A percentile compares a stretch with the other conserved stretches of the same genome.
Conservation (phyloP, 2,113 vertebrate genomes). For the Promerops cafer region DNA sequence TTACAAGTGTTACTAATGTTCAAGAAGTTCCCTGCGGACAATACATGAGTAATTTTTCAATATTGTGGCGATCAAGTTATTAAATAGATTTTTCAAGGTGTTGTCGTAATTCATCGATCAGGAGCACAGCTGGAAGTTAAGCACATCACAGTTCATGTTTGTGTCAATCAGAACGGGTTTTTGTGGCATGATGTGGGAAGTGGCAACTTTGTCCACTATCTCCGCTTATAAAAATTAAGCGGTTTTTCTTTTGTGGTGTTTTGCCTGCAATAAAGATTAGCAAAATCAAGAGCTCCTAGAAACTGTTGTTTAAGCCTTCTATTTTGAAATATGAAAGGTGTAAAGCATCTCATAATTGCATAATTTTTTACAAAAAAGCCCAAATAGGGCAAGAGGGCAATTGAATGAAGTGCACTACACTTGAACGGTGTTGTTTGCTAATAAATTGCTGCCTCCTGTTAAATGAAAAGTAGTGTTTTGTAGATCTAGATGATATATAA, state of each 20-base stretch:
- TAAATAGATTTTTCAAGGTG: background rate
- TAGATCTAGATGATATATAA: background rate
- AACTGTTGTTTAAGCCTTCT: background rate
- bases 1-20: background rate
- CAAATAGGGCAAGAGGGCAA: background rate
- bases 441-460: background rate
- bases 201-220: background rate
- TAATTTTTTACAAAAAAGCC: background rate
- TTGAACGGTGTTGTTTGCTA: background rate
- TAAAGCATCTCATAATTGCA: background rate
- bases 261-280: background rate
- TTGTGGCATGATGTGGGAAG: background rate
- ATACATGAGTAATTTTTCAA: background rate
- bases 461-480: background rate
- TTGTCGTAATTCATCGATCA: background rate
- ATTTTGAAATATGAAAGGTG: background rate
- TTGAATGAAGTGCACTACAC: rapidly evolving
- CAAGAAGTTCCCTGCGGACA: background rate
- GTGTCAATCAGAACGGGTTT: background rate
- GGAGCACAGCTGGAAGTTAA: background rate
- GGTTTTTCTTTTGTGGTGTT: background rate
- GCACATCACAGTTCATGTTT: background rate
- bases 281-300: background rate
- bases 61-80: background rate
- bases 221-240: background rate